Percentiles rank a stretch among this genome's conserved stretches.
These are phyloP conservation scores for Dallia pectoralis DNA, from an alignment of 2,797 vertebrate genomes.

Conservation along the genomic window DNA sequence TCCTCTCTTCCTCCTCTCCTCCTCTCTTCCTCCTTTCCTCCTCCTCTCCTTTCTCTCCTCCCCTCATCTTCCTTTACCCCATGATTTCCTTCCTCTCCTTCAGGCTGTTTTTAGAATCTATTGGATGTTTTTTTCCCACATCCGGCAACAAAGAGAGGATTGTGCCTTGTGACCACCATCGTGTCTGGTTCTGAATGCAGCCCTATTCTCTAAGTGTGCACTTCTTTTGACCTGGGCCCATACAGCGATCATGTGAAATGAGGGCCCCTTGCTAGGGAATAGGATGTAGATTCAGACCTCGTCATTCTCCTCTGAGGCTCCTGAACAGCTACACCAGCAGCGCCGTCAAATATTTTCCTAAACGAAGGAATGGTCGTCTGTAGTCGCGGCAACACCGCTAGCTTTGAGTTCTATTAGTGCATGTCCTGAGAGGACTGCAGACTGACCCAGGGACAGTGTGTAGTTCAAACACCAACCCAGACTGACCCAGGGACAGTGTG, in stretches of 20 bases:
- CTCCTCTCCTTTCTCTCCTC: constrained; percentile 83
- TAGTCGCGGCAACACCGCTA: too few species aligned
- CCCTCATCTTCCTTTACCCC: too few species aligned
- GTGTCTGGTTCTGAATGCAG: constrained; percentile 17
- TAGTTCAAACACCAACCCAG: too few species aligned
- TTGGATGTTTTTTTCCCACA: constrained; percentile 91
- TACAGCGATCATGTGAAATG: too few species aligned
- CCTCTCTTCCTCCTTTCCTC: constrained; percentile 81
- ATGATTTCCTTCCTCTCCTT: constrained; percentile 92
- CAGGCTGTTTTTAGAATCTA: constrained; percentile 90
- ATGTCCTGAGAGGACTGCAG: too few species aligned
- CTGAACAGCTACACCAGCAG: constrained; percentile 25
- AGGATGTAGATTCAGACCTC: not conserved
- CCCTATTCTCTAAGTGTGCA: not conserved
- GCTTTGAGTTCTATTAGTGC: too few species aligned
- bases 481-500: too few species aligned
- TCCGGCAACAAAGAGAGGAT: constrained; percentile 95
- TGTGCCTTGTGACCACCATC: constrained; percentile 80
- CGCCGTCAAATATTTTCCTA: constrained; percentile 45
- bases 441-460: too few species aligned
- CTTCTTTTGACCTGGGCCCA: not conserved
- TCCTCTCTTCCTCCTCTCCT: constrained; percentile 75
- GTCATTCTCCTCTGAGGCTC: constrained; percentile 55
- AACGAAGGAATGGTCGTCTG: not conserved
- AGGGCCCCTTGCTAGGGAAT: not conserved